Base-by-base conservation (phyloP, 1,140 invertebrate genomes). In the Papilio helenus region DNA sequence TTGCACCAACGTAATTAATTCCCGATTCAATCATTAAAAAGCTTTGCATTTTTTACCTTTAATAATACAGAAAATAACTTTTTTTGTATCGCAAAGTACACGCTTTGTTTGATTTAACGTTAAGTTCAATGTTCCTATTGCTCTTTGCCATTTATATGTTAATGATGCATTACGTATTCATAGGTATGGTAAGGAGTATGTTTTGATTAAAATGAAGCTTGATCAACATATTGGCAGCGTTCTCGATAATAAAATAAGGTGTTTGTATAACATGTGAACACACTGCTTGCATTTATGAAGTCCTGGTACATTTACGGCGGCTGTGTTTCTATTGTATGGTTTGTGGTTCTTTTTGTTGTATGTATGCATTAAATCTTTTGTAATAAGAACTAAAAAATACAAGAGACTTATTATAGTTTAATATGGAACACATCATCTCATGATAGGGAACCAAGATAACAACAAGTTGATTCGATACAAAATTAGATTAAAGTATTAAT, bases 151-250 rank as follows among this genome's bases (percentile, higher is more conserved):
- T 61, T 61, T 61, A 61, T 61, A 61, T 61, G 58, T 61, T 12
- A 61, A 61, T 61, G 10, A 61, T 23, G 20, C 58, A 61, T 61
- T 61, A 61, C 58, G 20, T 61, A 61, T 61, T 61, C 58, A 61
- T 61, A 61, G 58, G 58, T 58, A 58, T 10, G 18, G n/a, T 55
- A 55, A 55, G 8, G 51, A 55, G 51, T 61, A 14, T 26, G 58
- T 26, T 29, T 34, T 5, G 61, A 68, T 29, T 29, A 16, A 29
- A 68, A 68, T 29, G 14, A 68, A 68, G 26, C 26, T 68, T 68
- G 9, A 68, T 29, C 23, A 29, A 68, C 61, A 68, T 68, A 68
- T 68, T 68, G 26, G 61, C 26, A 68, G 18, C 29, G 26, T 68
- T 29, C 16, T 29, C 14, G 20, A 12, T 29, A 29, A 7, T 39